Evolutionary conservation across 2,113 vertebrate genomes (phyloP), one percentile per base, ranked within the genome.

Genomic region (Oreocharis arfaki): DNA sequence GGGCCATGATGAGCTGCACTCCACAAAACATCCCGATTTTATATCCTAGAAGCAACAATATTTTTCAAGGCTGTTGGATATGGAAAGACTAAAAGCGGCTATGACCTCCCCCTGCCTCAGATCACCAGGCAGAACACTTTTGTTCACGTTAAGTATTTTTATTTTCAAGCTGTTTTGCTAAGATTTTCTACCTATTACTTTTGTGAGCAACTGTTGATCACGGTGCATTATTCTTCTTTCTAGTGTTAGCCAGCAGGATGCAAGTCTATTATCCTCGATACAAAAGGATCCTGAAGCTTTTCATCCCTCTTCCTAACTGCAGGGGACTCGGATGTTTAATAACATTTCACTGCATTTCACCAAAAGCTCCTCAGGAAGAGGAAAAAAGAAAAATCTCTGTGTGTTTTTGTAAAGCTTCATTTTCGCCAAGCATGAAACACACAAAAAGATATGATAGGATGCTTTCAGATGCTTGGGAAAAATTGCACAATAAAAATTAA

Each of bases 1-100:
- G 16, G 6, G 10, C 16, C 47, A 42, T 6, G 15, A 69, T 0
- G 2, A 69, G 37, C 27, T 46, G 13, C 21, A 11, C 11, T 70
- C 27, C 42, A 84, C 6, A 82, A 24, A 83, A 61, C 10, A 65
- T 6, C 2, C 9, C 4, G 16, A 8, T 79, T 78, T 79, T 37
- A 68, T 21, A 53, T 14, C 10, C 26, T 41, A 13, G 16, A 81
- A 77, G 9, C 3, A 65, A 1, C 6, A 68, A 2, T 16, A 37
- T 41, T 49, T 70, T 52, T 80, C 42, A 78, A 61, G 39, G 32
- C 9, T 19, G 5, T 30, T 68, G 3, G 26, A 81, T 5, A 33
- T 37, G 3, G 10, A 53, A 85, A 79, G 33, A 60, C 6, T 44
- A 39, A 4, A 79, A 69, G 18, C 2, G 3, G 24, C 44, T 68